These are phyloP conservation scores for Zosterops japonicus DNA, from an alignment of 2,113 vertebrate genomes.

Conservation along the genomic window DNA sequence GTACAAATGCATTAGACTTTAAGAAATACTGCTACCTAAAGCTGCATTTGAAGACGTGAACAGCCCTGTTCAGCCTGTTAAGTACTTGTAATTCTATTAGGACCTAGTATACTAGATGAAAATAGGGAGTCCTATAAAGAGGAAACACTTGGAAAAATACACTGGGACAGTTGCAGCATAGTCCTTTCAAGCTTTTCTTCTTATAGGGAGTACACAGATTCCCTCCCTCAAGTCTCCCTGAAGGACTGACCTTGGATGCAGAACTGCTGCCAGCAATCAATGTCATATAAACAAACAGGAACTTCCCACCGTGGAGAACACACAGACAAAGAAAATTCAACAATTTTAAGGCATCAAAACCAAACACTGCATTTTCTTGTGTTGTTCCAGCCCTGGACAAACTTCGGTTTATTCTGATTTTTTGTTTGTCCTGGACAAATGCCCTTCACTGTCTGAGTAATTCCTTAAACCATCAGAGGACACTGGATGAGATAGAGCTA, in stretches of 20 bases:
- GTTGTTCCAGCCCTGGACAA: neutral
- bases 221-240: neutral
- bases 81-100: neutral
- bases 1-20: neutral
- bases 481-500: neutral
- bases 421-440: neutral
- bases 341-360: neutral
- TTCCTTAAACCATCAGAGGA: neutral
- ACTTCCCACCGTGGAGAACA: neutral
- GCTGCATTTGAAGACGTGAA: neutral
- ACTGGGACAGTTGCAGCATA: neutral
- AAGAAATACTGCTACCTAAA: neutral
- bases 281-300: neutral
- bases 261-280: neutral
- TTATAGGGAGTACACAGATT: neutral
- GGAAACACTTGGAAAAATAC: neutral
- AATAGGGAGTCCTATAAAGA: neutral
- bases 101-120: neutral
- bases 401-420: neutral
- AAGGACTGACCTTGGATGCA: neutral
- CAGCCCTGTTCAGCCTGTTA: neutral
- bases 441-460: neutral
- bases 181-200: neutral
- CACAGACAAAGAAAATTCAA: neutral
- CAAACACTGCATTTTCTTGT: neutral